These are phyloP conservation scores for Trigoniulus corallinus DNA, from an alignment of 1,140 invertebrate genomes.

Conservation along the genomic window DNA sequence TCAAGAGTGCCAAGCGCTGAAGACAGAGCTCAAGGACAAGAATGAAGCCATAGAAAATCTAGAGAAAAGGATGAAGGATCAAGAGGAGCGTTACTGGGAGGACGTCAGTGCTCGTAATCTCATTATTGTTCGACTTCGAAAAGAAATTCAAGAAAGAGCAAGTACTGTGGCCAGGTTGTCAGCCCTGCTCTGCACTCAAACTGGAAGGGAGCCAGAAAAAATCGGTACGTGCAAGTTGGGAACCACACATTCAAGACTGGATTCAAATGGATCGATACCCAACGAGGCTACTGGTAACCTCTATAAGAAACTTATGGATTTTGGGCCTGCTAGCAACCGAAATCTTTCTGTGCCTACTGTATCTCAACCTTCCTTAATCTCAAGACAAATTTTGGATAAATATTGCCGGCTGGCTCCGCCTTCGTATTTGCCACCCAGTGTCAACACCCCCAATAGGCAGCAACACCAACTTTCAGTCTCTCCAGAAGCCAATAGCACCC, in stretches of 20 bases:
- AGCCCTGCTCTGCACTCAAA: too few species aligned
- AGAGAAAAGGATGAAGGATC: not conserved
- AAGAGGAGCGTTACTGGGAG: not conserved
- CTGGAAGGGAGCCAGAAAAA: too few species aligned
- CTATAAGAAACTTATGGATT: too few species aligned
- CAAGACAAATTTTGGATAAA: not conserved
- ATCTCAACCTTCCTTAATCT: not conserved
- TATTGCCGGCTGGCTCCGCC: not conserved
- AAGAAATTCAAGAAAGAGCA: not conserved
- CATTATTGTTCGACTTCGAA: not conserved
- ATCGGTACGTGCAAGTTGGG: too few species aligned
- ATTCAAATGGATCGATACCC: too few species aligned
- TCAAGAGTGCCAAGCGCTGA: not conserved
- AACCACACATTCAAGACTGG: too few species aligned
- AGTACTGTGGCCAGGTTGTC: not conserved
- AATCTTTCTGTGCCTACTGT: not conserved
- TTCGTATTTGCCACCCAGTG: not conserved
- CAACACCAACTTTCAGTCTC: too few species aligned
- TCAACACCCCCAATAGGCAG: too few species aligned
- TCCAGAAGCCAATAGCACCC: too few species aligned
- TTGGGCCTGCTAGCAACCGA: too few species aligned
- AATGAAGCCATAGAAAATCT: not conserved
- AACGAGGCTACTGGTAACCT: too few species aligned
- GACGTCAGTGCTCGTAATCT: not conserved
- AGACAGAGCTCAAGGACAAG: not conserved